These are phyloP conservation scores for Tanypteryx hageni DNA, from an alignment of 2,888 invertebrate genomes.

Conservation along the genomic window DNA sequence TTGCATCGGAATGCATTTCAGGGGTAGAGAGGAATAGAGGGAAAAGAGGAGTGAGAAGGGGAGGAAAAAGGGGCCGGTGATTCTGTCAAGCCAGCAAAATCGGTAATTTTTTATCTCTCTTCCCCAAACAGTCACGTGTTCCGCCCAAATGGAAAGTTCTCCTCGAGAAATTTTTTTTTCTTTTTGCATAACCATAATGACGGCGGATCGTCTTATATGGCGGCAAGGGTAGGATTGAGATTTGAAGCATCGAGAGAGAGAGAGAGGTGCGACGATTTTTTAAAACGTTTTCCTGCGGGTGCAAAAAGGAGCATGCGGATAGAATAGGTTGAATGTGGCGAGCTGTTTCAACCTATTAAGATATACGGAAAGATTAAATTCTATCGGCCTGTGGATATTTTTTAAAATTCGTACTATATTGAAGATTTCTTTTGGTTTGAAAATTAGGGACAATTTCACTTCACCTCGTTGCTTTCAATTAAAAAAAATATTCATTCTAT, in stretches of 20 bases:
- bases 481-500: no score
- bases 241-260: not conserved
- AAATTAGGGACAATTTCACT: no score
- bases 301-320: not conserved
- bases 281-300: no score
- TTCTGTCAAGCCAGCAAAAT: constrained; percentile 19
- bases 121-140: not conserved
- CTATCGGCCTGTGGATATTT: no score
- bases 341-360: not conserved
- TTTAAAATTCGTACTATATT: no score
- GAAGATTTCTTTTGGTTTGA: no score
- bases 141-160: not conserved
- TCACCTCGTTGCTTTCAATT: no score
- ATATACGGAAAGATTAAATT: not conserved
- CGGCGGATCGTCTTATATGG: not conserved
- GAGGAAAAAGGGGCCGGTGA: not conserved
- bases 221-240: not conserved
- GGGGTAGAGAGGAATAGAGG: not conserved
- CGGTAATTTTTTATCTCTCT: not conserved
- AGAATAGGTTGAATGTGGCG: not conserved
- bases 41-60: not conserved
- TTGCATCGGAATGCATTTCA: constrained; percentile 27
- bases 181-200: not conserved
- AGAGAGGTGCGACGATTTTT: not conserved
- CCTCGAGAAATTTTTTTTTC: not conserved